Conservation (phyloP, 2,888 invertebrate genomes). For the Morinoia aosen region DNA sequence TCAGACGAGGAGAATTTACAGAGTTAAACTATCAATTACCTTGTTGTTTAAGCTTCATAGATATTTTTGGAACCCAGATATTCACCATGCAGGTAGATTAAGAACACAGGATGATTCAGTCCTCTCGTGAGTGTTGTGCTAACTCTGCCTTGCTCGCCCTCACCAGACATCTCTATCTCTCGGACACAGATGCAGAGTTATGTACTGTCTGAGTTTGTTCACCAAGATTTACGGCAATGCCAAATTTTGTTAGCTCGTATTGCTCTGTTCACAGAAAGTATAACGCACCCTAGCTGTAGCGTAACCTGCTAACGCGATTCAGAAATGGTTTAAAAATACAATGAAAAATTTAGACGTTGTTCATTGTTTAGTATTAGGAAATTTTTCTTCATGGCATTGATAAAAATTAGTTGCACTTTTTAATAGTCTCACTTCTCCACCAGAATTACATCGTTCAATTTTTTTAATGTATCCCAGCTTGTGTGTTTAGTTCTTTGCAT, state of each 20-base stretch:
- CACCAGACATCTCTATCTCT: neutral
- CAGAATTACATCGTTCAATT: neutral
- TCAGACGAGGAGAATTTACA: too few species aligned
- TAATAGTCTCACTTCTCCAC: neutral
- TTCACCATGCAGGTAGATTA: neutral
- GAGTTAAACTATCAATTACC: too few species aligned
- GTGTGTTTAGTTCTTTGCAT: neutral
- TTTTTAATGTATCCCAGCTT: neutral
- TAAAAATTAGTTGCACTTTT: neutral
- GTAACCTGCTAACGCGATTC: neutral
- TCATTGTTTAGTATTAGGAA: neutral
- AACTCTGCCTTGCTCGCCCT: neutral
- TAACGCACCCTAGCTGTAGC: neutral
- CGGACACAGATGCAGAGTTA: neutral
- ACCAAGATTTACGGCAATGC: neutral
- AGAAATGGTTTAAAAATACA: neutral
- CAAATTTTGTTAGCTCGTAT: neutral
- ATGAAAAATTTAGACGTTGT: neutral
- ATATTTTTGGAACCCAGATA: too few species aligned
- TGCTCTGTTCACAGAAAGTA: neutral
- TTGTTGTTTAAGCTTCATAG: too few species aligned
- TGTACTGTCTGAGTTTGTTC: neutral
- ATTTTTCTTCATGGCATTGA: neutral
- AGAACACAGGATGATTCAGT: neutral
- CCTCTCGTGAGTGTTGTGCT: neutral